Evolutionary conservation across 2,888 invertebrate genomes (phyloP), one percentile per base, ranked within the genome.

Genomic region (Flabesymbios commensalis): DNA sequence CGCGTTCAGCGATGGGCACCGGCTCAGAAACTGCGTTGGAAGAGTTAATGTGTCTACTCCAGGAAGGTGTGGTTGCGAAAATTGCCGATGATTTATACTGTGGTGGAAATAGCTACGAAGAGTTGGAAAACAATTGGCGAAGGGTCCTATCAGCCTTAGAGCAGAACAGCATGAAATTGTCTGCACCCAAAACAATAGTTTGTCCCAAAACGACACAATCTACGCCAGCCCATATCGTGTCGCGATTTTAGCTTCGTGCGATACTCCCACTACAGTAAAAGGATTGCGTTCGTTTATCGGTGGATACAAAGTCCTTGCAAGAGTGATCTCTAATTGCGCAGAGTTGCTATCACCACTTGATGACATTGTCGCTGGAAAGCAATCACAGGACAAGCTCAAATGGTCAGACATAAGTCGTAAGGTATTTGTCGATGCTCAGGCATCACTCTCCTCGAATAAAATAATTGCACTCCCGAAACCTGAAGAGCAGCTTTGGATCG

Each of bases 1-100:
- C 68, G 1, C 39, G 69, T 10, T 71, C 68, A 45, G 71, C 71
- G 2, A 72, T 72, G 72, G 72, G 73, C 3, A 72, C 67, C 1
- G 67, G 69, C 2, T 68, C 69, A 22, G 70, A 72, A 61, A 72
- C 69, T 0, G 67, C 62, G 4, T 52, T 72, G 0, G 70, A 71
- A 31, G 72, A 74, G 54, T 28, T 71, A 3, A 71, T 68, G 65
- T 68, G 63, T 26, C 52, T 63, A 3, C 19, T 65, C 32, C 19
- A 56, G 33, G 59, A 60, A 29, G 63, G 64, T 10, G 26, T 56
- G 4, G 57, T 67, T 1, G 41, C 51, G 4, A 68, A 67, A 51
- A n/a, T 68, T 2, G 67, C 64, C 17, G 67, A 68, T 43, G 64
- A 68, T 36, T 39, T 59, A 5, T 62, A 63, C 36, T 60, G 61